phyloP scores from a whole-genome alignment of 2,113 vertebrate species.

The Pycnonotus jocosus region DNA sequence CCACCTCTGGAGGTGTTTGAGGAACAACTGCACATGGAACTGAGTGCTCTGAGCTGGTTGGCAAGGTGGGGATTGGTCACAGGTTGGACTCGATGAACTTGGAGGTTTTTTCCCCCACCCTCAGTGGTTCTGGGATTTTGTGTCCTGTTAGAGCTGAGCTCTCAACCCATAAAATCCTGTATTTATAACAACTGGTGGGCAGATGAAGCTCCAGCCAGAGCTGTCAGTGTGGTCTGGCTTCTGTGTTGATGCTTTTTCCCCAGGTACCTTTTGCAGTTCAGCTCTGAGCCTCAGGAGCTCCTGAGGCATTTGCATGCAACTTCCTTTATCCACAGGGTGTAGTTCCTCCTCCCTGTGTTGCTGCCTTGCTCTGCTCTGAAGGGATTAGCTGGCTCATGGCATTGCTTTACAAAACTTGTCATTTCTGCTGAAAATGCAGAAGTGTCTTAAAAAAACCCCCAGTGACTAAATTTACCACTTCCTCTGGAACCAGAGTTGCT shows the following conservation, averaged over 20 bases:
- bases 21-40: rapidly evolving
- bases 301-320: rapidly evolving
- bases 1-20: background rate
- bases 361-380: background rate
- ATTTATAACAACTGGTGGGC: background rate
- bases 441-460: background rate
- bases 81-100: background rate
- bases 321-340: background rate
- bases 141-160: background rate
- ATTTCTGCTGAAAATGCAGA: conserved; percentile 14
- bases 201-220: background rate
- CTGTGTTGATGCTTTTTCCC: background rate
- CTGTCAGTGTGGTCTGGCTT: background rate
- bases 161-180: background rate
- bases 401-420: background rate
- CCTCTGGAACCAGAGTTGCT: conserved; percentile 11
- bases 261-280: background rate
- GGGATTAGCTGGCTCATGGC: background rate
- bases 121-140: background rate
- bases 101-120: background rate
- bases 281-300: background rate
- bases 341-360: background rate
- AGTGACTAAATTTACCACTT: conserved; percentile 36
- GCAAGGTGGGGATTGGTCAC: background rate
- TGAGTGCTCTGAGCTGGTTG: background rate